Conservation (phyloP, 2,888 invertebrate species). For the Rugalucina vietnamica region DNA sequence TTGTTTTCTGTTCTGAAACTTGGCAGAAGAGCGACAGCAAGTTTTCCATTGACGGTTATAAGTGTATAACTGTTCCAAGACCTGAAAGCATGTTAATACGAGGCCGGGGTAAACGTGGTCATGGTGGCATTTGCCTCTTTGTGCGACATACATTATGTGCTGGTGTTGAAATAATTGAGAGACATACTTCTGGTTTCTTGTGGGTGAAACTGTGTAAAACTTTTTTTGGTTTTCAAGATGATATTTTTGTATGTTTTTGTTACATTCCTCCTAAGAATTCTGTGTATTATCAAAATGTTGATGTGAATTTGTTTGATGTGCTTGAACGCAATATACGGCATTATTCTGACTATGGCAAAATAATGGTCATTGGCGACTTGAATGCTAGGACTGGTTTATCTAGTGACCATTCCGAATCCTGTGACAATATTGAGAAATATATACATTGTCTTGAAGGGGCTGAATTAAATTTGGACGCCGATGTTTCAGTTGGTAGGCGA, state of each 20-base stretch:
- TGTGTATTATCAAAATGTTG: conserved; percentile 3
- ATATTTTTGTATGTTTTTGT: neutral
- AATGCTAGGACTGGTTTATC: neutral
- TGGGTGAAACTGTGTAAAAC: neutral
- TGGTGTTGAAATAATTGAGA: neutral
- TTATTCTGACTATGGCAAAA: neutral
- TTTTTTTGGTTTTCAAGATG: neutral
- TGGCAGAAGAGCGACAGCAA: neutral
- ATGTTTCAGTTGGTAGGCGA: neutral
- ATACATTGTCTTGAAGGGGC: neutral
- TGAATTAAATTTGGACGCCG: neutral
- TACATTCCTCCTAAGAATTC: neutral
- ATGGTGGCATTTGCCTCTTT: neutral
- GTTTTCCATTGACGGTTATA: neutral
- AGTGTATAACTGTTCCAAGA: neutral
- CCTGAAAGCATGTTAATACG: neutral
- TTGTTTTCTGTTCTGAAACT: conserved; percentile 15
- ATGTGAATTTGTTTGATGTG: neutral
- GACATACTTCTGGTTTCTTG: neutral
- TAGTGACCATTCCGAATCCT: neutral
- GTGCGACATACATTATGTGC: neutral
- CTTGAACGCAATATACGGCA: neutral
- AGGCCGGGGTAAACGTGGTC: neutral
- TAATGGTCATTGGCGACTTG: neutral
- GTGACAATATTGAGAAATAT: neutral